phyloP scores from a whole-genome alignment of 2,797 vertebrate species.

The Psittacula echo region DNA sequence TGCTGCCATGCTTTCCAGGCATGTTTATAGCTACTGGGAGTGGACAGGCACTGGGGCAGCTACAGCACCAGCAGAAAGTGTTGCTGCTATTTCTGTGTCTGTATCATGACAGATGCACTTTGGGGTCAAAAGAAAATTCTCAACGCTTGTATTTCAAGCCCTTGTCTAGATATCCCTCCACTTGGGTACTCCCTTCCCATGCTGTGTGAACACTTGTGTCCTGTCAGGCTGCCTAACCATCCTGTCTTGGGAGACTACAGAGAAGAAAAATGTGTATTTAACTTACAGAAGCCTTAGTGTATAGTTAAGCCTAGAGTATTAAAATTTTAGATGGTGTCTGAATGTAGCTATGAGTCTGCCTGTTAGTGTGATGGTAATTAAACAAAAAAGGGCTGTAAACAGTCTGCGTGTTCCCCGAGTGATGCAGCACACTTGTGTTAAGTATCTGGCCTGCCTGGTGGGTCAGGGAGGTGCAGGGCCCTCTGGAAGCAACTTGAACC shows the following conservation, averaged over 20 bases:
- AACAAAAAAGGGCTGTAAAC: background rate
- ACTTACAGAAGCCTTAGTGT: background rate
- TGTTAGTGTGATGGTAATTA: constrained; percentile 22
- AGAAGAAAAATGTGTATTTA: background rate
- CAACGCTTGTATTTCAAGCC: background rate
- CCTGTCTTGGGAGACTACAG: background rate
- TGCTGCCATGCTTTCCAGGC: background rate
- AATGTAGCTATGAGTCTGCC: constrained; percentile 2
- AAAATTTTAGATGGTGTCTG: background rate
- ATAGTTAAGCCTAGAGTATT: background rate
- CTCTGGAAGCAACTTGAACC: constrained; percentile 1
- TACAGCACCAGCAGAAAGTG: background rate
- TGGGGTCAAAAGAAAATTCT: background rate
- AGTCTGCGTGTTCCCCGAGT: fast-evolving
- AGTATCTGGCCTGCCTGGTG: background rate
- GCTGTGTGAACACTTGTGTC: background rate
- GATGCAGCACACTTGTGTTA: background rate
- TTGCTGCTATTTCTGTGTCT: constrained; percentile 12
- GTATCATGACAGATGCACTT: background rate
- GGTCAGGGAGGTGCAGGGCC: background rate
- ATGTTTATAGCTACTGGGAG: background rate
- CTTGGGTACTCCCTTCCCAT: background rate
- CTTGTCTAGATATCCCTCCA: background rate
- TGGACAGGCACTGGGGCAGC: background rate
- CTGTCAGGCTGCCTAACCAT: fast-evolving